Percentiles rank a stretch among this genome's conserved stretches.
These are phyloP conservation scores for Manis crassicaudata DNA, from an alignment of 2,797 vertebrate species.

Conservation along the genomic window DNA sequence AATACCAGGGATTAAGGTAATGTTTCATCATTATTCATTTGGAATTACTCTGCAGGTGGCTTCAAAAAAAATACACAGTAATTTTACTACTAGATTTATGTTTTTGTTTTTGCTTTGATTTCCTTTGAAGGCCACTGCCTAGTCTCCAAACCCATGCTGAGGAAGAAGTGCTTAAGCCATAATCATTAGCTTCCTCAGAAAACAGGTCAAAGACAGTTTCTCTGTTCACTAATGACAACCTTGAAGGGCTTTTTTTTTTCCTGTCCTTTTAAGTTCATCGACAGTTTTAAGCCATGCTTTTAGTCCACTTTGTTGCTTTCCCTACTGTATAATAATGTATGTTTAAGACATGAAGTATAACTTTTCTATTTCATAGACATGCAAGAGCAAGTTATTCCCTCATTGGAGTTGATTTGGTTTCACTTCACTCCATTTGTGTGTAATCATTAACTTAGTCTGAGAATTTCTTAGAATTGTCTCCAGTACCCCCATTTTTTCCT, in stretches of 20 bases:
- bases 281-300: not conserved
- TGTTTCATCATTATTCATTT: not conserved
- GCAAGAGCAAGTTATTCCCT: not conserved
- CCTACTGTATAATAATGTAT: not conserved
- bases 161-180: not conserved
- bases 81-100: not conserved
- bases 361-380: not conserved
- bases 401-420: not conserved
- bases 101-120: conserved; percentile 27
- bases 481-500: not conserved
- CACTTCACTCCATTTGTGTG: not conserved
- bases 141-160: conserved; percentile 8
- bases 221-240: conserved; percentile 15
- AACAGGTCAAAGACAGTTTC: conserved; percentile 3
- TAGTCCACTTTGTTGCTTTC: conserved; percentile 17
- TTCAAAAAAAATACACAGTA: not conserved
- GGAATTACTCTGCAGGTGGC: not conserved
- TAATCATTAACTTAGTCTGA: not conserved
- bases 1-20: not conserved
- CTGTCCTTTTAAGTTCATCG: not conserved
- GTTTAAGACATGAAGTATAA: not conserved
- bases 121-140: not conserved
- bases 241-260: not conserved
- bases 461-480: not conserved
- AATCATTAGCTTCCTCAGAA: conserved; percentile 28